phyloP scores from a whole-genome alignment of 2,888 invertebrate genomes.

The Andrena marginata region DNA sequence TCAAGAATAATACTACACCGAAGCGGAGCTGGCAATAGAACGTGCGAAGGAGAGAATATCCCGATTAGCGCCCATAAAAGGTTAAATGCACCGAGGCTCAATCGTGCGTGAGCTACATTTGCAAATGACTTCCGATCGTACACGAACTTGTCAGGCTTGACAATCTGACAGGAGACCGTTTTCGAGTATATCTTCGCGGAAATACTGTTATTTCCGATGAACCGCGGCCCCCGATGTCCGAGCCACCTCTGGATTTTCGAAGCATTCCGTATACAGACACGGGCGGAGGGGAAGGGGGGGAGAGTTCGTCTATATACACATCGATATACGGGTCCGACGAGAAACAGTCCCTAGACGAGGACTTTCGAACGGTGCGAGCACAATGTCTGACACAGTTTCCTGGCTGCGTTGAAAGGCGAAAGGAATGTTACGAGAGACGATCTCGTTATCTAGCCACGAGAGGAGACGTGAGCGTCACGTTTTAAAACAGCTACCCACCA shows the following conservation, averaged over 20 bases:
- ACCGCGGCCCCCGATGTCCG: background rate
- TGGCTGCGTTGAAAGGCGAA: slow-evolving; percentile 74
- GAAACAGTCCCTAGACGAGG: slow-evolving; percentile 46
- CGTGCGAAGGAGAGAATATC: background rate
- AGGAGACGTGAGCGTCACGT: slow-evolving; percentile 65
- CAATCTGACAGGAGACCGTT: slow-evolving; percentile 1
- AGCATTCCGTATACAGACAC: slow-evolving; percentile 24
- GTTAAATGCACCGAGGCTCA: background rate
- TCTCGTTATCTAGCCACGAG: slow-evolving; percentile 47
- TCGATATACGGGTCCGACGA: slow-evolving; percentile 29
- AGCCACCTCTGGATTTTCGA: slow-evolving; percentile 7
- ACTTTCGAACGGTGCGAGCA: slow-evolving; percentile 48
- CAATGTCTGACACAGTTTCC: slow-evolving; percentile 75
- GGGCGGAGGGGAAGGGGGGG: too few species aligned
- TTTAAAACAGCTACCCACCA: slow-evolving; percentile 27
- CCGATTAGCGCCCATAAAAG: background rate
- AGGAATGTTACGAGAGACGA: slow-evolving; percentile 78
- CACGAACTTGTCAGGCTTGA: slow-evolving; percentile 2
- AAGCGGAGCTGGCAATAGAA: background rate
- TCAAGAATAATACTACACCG: background rate
- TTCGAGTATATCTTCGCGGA: background rate
- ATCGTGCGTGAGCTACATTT: background rate
- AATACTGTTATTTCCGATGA: background rate
- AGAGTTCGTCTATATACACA: background rate
- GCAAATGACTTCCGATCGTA: background rate